phyloP scores from a whole-genome alignment of 30 jellyfish, hydroid and myxozoan species.

The Turritopsis dohrnii region DNA sequence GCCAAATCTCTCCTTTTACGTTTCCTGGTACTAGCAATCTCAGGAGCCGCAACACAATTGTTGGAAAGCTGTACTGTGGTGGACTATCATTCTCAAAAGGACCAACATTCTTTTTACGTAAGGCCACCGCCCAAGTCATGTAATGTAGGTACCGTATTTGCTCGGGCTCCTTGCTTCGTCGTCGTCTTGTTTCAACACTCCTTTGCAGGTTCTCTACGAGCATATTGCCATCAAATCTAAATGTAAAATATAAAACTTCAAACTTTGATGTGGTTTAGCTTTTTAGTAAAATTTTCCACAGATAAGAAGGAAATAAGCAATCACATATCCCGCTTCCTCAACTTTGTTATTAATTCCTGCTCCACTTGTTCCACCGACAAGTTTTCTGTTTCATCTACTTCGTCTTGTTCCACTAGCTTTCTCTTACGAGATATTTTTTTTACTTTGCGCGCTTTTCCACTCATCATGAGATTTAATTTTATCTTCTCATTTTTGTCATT shows the following conservation, averaged over 20 bases:
- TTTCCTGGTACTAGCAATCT: slow-evolving; percentile 19
- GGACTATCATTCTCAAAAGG: not conserved
- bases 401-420: too few species aligned
- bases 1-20: slow-evolving; percentile 17
- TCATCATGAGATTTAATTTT: too few species aligned
- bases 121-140: slow-evolving; percentile 1
- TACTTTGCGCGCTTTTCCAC: too few species aligned
- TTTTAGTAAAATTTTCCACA: too few species aligned
- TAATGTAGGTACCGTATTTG: slow-evolving; percentile 28
- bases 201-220: slow-evolving; percentile 3
- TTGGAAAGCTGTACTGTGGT: slow-evolving; percentile 10
- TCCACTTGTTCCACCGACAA: too few species aligned
- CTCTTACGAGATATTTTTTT: too few species aligned
- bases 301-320: too few species aligned
- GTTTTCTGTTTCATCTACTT: too few species aligned
- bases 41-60: slow-evolving; percentile 1
- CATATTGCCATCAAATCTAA: slow-evolving; percentile 16
- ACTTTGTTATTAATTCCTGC: too few species aligned
- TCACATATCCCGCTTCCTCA: too few species aligned
- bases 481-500: too few species aligned
- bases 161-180: slow-evolving; percentile 27
- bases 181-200: not conserved
- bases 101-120: slow-evolving; percentile 20
- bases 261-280: too few species aligned
- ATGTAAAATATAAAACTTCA: not conserved